These are phyloP conservation scores for Brachionus calyciflorus DNA, from an alignment of 1,140 invertebrate species.

Conservation along the genomic window DNA sequence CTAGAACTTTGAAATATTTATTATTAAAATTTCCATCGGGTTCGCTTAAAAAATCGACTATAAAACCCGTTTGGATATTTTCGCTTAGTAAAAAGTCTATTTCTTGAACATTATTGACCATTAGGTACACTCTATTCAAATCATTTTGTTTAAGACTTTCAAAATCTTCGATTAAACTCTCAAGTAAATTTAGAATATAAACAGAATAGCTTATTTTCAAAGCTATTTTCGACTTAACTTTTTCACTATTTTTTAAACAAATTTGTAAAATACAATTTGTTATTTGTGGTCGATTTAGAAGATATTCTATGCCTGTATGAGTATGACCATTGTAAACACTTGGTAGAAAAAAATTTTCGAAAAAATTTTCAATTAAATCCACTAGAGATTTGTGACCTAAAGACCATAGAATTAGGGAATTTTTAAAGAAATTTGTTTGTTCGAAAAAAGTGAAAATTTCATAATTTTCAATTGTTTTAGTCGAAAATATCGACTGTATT, in stretches of 20 bases:
- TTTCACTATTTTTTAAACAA: neutral
- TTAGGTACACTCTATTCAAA: neutral
- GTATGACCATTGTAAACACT: neutral
- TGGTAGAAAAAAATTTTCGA: neutral
- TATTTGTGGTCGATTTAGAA: neutral
- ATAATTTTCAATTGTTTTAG: neutral
- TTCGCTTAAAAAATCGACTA: neutral
- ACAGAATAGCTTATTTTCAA: neutral
- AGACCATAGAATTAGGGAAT: neutral
- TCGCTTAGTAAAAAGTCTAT: neutral
- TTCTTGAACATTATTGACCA: neutral
- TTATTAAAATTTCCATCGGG: constrained; percentile 40
- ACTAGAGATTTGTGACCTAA: neutral
- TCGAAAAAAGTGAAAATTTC: constrained; percentile 18
- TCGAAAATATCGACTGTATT: neutral
- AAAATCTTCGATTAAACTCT: neutral
- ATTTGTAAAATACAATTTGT: neutral
- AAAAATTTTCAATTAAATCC: neutral
- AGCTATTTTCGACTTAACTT: neutral
- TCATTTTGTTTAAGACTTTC: neutral
- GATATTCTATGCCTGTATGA: neutral
- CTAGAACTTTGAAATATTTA: neutral
- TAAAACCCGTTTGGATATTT: neutral
- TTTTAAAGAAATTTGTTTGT: constrained; percentile 19
- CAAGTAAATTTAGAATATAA: neutral